phyloP scores from a whole-genome alignment of 2,113 vertebrate species.

The Cariama cristata region DNA sequence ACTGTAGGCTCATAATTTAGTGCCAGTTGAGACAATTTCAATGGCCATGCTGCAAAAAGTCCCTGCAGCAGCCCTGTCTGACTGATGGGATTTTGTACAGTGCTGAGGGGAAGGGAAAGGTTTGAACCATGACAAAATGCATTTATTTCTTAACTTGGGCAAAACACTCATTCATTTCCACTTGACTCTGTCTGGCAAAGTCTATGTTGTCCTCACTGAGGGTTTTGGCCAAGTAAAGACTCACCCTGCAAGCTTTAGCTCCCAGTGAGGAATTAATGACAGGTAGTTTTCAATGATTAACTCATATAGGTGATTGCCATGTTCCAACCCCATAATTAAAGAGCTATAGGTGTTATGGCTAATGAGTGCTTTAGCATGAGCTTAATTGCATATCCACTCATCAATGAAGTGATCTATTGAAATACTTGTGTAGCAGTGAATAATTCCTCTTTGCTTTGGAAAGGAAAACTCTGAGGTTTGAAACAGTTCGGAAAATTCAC shows the following conservation, averaged over 20 bases:
- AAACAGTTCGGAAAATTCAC: constrained; percentile 8
- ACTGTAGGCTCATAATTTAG: neutral
- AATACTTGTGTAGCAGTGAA: neutral
- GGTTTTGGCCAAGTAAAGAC: neutral
- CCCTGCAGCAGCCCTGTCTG: neutral
- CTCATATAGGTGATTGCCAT: neutral
- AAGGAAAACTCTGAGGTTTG: neutral
- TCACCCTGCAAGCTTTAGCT: neutral
- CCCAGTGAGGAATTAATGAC: neutral
- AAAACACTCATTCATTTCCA: neutral
- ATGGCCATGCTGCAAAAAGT: neutral
- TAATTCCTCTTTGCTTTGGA: neutral
- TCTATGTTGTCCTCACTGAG: neutral
- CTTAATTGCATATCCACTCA: constrained; percentile 36
- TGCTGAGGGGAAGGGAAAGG: neutral
- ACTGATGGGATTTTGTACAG: neutral
- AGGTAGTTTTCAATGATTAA: constrained; percentile 32
- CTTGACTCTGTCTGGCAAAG: neutral
- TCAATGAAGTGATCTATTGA: constrained; percentile 23
- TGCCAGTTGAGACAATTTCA: neutral
- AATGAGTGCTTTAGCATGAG: constrained; percentile 25
- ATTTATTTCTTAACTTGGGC: neutral
- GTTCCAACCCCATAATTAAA: constrained; percentile 22
- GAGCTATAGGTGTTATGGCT: constrained; percentile 22
- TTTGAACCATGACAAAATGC: neutral